phyloP scores from a whole-genome alignment of 2,113 vertebrate genomes.

The Phalacrocorax brasilianus region DNA sequence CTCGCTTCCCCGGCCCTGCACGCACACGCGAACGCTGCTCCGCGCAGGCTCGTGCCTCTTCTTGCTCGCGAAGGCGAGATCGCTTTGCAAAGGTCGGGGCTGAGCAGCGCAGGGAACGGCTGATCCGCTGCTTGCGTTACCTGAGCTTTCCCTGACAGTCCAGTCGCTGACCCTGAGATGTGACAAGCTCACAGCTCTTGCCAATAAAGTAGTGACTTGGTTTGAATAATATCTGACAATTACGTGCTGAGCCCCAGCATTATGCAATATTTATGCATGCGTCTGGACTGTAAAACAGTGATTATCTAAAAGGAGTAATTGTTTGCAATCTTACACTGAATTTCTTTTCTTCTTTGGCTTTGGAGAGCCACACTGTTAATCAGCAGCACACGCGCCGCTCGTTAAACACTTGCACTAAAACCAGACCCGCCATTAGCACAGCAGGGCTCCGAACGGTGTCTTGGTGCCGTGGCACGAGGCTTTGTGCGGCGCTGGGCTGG shows the following conservation, averaged over 20 bases:
- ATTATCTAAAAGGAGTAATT: conserved; percentile 71
- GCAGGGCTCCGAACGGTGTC: not conserved
- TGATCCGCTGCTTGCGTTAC: not conserved
- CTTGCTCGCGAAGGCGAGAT: rapidly evolving
- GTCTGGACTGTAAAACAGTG: conserved; percentile 63
- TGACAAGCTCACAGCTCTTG: conserved; percentile 30
- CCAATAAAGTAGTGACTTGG: not conserved
- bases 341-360: conserved; percentile 51
- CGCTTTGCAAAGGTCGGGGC: not conserved
- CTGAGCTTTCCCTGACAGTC: not conserved
- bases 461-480: not conserved
- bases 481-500: not conserved
- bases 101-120: not conserved
- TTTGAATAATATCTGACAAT: conserved; percentile 66
- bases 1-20: not conserved
- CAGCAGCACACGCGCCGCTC: not conserved
- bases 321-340: conserved; percentile 41
- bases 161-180: not conserved
- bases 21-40: rapidly evolving
- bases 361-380: conserved; percentile 24
- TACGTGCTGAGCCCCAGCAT: conserved; percentile 37
- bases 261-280: conserved; percentile 62
- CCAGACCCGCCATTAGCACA: conserved; percentile 37
- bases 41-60: not conserved
- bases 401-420: conserved; percentile 22